A percentile compares a stretch with the other conserved stretches of the same genome.
Conservation (phyloP, 1,140 invertebrate genomes). For the Aphidius ervi region DNA sequence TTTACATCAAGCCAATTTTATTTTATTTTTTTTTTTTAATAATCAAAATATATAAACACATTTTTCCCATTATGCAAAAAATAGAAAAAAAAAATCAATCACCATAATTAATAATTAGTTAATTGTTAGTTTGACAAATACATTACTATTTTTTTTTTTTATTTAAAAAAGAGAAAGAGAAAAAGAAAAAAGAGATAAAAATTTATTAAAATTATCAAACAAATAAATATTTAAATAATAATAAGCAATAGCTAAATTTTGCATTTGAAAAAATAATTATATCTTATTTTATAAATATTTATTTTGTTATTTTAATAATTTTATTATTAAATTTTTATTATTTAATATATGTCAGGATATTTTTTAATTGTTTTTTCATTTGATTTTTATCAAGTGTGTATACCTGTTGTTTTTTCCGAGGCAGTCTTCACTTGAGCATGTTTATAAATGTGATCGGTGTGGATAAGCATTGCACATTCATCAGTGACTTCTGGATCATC, state of each 20-base stretch:
- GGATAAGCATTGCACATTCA: slow-evolving; percentile 79
- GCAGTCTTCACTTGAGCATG: slow-evolving; percentile 41
- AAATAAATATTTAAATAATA: too few relatives aligned
- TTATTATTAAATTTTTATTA: slow-evolving; percentile 21
- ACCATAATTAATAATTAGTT: too few relatives aligned
- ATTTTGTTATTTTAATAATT: too few relatives aligned
- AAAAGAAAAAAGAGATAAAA: too few relatives aligned
- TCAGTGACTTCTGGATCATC: slow-evolving; percentile 73
- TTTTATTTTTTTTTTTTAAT: slow-evolving; percentile 18
- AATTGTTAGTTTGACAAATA: too few relatives aligned
- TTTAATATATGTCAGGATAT: neutral
- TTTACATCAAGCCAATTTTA: slow-evolving; percentile 33
- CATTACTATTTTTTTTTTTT: too few relatives aligned
- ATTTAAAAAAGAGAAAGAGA: too few relatives aligned
- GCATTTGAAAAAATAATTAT: too few relatives aligned
- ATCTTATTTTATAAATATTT: too few relatives aligned
- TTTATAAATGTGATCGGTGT: slow-evolving; percentile 57
- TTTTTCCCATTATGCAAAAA: neutral
- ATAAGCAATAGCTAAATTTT: too few relatives aligned
- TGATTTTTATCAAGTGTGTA: neutral
- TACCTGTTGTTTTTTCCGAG: slow-evolving; percentile 46
- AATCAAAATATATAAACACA: neutral
- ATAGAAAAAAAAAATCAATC: neutral
- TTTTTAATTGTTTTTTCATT: neutral
- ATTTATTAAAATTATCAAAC: too few relatives aligned